Evolutionary conservation across 2,888 invertebrate genomes (phyloP).

Genomic region (Ophion ventricosus): DNA sequence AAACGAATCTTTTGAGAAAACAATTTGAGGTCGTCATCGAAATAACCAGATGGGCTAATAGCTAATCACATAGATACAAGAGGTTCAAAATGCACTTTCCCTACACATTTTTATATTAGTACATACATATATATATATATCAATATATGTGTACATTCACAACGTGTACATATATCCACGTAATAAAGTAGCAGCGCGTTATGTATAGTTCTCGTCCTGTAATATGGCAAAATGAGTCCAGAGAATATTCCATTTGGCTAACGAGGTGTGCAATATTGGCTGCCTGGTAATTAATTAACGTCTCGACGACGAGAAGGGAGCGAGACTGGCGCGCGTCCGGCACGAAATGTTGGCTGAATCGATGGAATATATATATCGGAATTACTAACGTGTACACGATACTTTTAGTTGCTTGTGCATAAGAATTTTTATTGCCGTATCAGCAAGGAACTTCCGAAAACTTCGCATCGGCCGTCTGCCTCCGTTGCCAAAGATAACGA

Average conservation of each 20-base stretch:
- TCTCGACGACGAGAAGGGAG: conserved; percentile 52
- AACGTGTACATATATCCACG: conserved; percentile 14
- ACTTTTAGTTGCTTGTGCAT: conserved; percentile 9
- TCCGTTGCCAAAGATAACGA: too few relatives aligned
- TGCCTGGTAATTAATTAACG: conserved; percentile 74
- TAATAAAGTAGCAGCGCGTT: conserved; percentile 49
- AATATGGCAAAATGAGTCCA: conserved; percentile 35
- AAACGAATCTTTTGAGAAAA: too few relatives aligned
- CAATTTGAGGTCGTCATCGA: too few relatives aligned
- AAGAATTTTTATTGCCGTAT: not conserved
- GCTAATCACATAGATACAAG: not conserved
- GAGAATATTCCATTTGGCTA: conserved; percentile 67
- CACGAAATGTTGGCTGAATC: conserved; percentile 24
- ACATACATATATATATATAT: not conserved
- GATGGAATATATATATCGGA: not conserved
- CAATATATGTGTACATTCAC: not conserved
- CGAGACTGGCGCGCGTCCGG: conserved; percentile 20
- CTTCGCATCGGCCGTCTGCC: not conserved
- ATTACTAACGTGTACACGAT: conserved; percentile 10
- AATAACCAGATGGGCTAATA: too few relatives aligned
- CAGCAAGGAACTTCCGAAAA: not conserved
- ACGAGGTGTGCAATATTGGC: conserved; percentile 76
- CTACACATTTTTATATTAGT: not conserved
- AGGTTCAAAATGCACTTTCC: not conserved
- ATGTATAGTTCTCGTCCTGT: conserved; percentile 35